These are phyloP conservation scores for Anguilla japonica DNA, from an alignment of 2,113 vertebrate species.

Conservation along the genomic window DNA sequence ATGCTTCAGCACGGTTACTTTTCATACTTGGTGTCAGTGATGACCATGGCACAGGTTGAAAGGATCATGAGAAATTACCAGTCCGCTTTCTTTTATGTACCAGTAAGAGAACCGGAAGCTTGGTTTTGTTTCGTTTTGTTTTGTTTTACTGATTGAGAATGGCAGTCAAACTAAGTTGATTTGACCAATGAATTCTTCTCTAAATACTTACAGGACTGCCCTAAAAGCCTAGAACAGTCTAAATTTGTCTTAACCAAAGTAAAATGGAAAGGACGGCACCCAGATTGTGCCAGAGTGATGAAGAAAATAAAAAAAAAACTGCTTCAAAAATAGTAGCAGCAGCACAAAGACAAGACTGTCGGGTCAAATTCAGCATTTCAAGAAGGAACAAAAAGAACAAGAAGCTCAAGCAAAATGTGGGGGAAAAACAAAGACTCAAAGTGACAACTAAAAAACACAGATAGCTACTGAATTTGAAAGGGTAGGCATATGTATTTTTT, in stretches of 20 bases:
- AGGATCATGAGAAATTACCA: background rate
- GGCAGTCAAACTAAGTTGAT: background rate
- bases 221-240: background rate
- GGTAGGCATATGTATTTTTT: background rate
- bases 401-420: background rate
- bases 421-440: background rate
- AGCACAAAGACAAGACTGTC: slow-evolving; percentile 3
- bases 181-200: background rate
- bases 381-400: slow-evolving; percentile 1
- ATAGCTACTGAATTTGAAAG: background rate
- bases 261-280: background rate
- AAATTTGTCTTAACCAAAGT: slow-evolving; percentile 6
- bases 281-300: background rate
- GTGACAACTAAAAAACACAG: background rate
- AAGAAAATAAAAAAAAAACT: background rate
- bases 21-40: background rate
- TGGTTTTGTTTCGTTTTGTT: background rate
- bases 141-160: background rate
- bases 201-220: background rate
- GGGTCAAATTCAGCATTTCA: slow-evolving; percentile 4
- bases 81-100: background rate
- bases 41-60: background rate
- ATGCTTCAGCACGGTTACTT: background rate
- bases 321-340: slow-evolving; percentile 2
- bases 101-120: background rate